phyloP scores from a whole-genome alignment of 2,113 vertebrate genomes.

The Catharus bicknelli region DNA sequence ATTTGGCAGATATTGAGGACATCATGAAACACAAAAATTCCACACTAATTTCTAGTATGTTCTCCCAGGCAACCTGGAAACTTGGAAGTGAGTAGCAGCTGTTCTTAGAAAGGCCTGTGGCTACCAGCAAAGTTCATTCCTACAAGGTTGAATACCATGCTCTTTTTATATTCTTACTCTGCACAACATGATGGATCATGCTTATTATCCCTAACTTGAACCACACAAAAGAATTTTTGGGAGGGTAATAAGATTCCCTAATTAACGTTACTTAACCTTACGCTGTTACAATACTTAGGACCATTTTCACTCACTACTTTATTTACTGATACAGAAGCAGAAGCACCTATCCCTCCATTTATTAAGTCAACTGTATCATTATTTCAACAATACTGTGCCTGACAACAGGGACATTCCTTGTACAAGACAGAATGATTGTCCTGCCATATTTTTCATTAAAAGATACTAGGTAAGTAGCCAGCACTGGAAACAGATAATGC shows the following conservation, averaged over 20 bases:
- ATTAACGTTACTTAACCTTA: not conserved
- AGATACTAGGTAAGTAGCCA: not conserved
- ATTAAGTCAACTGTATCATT: not conserved
- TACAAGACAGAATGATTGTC: not conserved
- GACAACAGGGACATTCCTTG: not conserved
- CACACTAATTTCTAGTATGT: not conserved
- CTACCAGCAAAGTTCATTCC: not conserved
- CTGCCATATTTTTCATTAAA: not conserved
- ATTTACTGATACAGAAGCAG: not conserved
- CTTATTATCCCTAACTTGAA: not conserved
- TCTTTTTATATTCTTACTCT: not conserved
- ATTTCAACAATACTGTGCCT: not conserved
- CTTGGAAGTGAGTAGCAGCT: not conserved
- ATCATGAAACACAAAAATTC: not conserved
- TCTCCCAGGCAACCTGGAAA: not conserved
- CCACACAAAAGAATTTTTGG: not conserved
- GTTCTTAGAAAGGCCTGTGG: not conserved
- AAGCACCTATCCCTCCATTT: not conserved
- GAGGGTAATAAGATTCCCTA: not conserved
- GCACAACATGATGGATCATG: not conserved
- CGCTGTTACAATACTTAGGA: not conserved
- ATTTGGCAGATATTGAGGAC: not conserved
- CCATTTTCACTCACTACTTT: not conserved
- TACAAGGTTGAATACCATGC: not conserved
- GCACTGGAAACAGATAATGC: not conserved